These are phyloP conservation scores for Hydrotaea cyrtoneurina DNA, from an alignment of 2,888 invertebrate genomes.

Conservation along the genomic window DNA sequence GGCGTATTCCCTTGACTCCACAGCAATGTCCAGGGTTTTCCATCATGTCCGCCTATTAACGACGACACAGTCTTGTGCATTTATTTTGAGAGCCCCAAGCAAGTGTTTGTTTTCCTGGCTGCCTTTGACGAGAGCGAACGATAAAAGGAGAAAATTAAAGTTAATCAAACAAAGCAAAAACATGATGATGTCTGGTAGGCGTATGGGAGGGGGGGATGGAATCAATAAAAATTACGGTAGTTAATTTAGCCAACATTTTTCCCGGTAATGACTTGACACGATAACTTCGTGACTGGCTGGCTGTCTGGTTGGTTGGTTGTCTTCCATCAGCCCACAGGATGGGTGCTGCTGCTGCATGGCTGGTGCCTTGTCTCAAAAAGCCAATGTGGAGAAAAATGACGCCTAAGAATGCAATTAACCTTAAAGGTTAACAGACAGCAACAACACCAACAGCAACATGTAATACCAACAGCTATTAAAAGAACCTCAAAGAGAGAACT, in stretches of 20 bases:
- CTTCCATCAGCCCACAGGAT: neutral
- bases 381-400: slow-evolving; percentile 25
- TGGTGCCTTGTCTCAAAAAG: neutral
- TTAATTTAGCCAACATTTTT: slow-evolving; percentile 62
- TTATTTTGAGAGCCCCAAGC: neutral
- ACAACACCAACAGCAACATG: slow-evolving; percentile 19
- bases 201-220: neutral
- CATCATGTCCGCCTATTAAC: no score
- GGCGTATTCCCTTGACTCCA: no score
- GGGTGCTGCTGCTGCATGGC: neutral
- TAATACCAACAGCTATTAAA: slow-evolving; percentile 39
- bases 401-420: slow-evolving; percentile 67
- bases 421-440: slow-evolving; percentile 61
- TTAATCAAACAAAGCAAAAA: slow-evolving; percentile 12
- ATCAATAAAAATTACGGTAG: slow-evolving; percentile 59
- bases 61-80: no score
- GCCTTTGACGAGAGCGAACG: neutral
- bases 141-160: slow-evolving; percentile 9
- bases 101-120: neutral
- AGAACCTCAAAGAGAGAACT: neutral
- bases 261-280: slow-evolving; percentile 65
- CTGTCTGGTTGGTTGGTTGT: neutral
- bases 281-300: slow-evolving; percentile 67
- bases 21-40: no score
- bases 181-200: neutral